A percentile compares a stretch with the other conserved stretches of the same genome.
phyloP scores from a whole-genome alignment of 2,113 vertebrate genomes.

The Origma solitaria region DNA sequence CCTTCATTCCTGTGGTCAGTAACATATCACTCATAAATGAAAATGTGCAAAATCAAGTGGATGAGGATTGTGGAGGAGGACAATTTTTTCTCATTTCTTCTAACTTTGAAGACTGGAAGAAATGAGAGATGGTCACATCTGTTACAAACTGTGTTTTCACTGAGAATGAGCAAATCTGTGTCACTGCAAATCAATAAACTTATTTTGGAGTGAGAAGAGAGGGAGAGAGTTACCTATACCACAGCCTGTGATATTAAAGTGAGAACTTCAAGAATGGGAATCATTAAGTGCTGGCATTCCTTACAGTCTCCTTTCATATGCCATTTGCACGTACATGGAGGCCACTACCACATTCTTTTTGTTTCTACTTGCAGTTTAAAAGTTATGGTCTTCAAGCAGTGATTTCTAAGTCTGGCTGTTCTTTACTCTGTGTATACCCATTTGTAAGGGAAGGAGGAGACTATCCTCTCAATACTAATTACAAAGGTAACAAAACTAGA shows the following conservation, averaged over 20 bases:
- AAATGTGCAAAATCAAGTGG: not conserved
- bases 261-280: not conserved
- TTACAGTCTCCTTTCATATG: not conserved
- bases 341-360: not conserved
- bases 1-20: not conserved
- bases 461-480: not conserved
- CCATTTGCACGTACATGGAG: not conserved
- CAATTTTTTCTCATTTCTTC: not conserved
- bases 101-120: not conserved
- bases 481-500: not conserved
- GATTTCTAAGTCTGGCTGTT: not conserved
- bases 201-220: not conserved
- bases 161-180: not conserved
- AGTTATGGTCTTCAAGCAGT: conserved; percentile 24
- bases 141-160: not conserved
- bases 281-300: not conserved
- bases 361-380: conserved; percentile 10
- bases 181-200: not conserved
- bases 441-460: conserved; percentile 5
- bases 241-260: not conserved
- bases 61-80: not conserved
- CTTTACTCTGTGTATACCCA: not conserved
- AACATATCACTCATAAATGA: not conserved
- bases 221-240: not conserved
- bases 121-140: not conserved